Conservation (phyloP, 2,888 invertebrate species). For the Halocaridina rubra region DNA sequence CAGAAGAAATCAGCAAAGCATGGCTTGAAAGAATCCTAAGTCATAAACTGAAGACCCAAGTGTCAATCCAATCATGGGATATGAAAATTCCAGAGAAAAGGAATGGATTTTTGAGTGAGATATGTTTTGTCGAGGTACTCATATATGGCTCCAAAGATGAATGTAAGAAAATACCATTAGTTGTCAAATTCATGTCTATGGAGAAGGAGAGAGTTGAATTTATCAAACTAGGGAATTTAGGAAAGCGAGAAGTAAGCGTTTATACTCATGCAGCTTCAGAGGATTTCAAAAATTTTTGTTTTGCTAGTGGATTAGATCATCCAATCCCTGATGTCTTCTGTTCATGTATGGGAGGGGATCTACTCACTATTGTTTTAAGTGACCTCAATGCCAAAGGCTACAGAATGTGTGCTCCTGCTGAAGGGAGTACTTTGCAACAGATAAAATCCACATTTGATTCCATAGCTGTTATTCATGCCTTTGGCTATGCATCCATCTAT, state of each 20-base stretch:
- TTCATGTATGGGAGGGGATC: constrained; percentile 15
- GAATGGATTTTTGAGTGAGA: constrained; percentile 46
- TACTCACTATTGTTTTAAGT: constrained; percentile 41
- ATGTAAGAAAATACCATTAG: constrained; percentile 5
- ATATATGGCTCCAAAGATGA: not conserved
- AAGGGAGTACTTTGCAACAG: constrained; percentile 42
- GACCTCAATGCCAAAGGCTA: constrained; percentile 27
- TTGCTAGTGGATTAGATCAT: not conserved
- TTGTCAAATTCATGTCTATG: constrained; percentile 40
- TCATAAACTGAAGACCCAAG: not conserved
- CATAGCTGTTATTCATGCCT: constrained; percentile 48
- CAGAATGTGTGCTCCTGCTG: constrained; percentile 1
- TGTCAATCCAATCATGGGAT: constrained; percentile 21
- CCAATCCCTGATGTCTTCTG: constrained; percentile 44
- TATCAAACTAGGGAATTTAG: constrained; percentile 26
- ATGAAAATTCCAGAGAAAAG: not conserved
- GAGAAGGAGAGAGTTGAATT: not conserved
- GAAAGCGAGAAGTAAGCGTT: constrained; percentile 41
- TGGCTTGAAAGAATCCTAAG: constrained; percentile 51
- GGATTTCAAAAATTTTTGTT: constrained; percentile 28
- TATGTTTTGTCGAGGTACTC: constrained; percentile 28
- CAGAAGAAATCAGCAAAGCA: not conserved
- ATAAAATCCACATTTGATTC: constrained; percentile 12
- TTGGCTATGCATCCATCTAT: constrained; percentile 29
- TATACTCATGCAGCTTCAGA: constrained; percentile 37